Evolutionary conservation across 2,888 invertebrate species (phyloP).

Genomic region (Halictus ligatus): DNA sequence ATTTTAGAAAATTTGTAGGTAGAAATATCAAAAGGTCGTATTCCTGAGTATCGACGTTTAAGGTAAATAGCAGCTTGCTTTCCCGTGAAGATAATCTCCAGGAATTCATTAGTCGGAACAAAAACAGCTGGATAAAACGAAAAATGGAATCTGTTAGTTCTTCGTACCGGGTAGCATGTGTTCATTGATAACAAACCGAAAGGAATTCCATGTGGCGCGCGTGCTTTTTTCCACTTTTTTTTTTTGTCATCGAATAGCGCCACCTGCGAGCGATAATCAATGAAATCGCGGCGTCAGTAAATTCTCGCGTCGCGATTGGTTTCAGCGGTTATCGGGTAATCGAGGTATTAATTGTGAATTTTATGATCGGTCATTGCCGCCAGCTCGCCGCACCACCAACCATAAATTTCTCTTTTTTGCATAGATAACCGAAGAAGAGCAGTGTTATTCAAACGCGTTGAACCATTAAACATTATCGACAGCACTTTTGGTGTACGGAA

Average conservation of each 20-base stretch:
- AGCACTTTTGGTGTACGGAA: not conserved
- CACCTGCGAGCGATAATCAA: not conserved
- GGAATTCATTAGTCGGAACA: not conserved
- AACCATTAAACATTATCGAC: not conserved
- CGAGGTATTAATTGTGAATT: slow-evolving; percentile 24
- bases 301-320: not conserved
- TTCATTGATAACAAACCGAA: not conserved
- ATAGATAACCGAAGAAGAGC: not conserved
- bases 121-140: not conserved
- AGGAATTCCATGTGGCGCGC: not conserved
- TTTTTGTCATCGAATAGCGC: not conserved
- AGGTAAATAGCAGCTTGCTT: not conserved
- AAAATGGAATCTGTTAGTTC: not conserved
- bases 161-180: not conserved
- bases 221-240: no score
- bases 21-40: no score
- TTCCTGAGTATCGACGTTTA: not conserved
- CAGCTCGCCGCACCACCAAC: not conserved
- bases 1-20: no score
- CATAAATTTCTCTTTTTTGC: not conserved
- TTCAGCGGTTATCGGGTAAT: not conserved
- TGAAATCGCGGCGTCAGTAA: slow-evolving; percentile 23
- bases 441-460: not conserved
- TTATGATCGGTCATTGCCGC: slow-evolving; percentile 8
- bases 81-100: not conserved